Evolutionary conservation across 2,888 invertebrate species (phyloP).

Genomic region (Drosophila rellima): DNA sequence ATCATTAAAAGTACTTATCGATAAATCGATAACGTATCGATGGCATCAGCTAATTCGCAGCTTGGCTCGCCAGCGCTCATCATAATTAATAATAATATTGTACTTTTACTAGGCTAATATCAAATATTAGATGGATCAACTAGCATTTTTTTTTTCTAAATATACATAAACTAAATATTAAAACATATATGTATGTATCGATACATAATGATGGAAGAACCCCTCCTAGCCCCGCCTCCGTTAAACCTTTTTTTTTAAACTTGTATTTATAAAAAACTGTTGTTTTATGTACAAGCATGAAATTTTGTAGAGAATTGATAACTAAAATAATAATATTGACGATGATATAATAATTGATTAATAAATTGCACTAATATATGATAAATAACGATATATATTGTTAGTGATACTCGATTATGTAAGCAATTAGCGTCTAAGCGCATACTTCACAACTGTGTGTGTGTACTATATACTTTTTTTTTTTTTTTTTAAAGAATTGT

Average conservation of each 20-base stretch:
- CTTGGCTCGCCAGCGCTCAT: conserved; percentile 49
- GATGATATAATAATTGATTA: conserved; percentile 37
- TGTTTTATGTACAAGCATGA: conserved; percentile 70
- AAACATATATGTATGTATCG: conserved; percentile 22
- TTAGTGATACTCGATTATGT: conserved; percentile 78
- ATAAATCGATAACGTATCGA: conserved; percentile 27
- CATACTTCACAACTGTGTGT: conserved; percentile 50
- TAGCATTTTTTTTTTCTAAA: conserved; percentile 73
- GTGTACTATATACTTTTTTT: conserved; percentile 29
- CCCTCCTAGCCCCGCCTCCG: conserved; percentile 25
- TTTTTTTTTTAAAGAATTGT: conserved; percentile 36
- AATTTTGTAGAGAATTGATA: conserved; percentile 69
- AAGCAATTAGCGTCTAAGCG: conserved; percentile 70
- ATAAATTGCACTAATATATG: conserved; percentile 45
- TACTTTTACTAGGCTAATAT: conserved; percentile 76
- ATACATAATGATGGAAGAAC: conserved; percentile 30
- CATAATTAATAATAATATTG: conserved; percentile 6
- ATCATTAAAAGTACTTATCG: conserved; percentile 15
- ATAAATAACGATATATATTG: conserved; percentile 74
- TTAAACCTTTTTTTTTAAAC: conserved; percentile 54
- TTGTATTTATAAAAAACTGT: conserved; percentile 71
- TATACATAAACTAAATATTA: conserved; percentile 36
- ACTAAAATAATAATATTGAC: conserved; percentile 31
- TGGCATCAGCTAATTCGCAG: conserved; percentile 26
- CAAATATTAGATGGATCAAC: conserved; percentile 77